Base-by-base conservation (phyloP, 2,888 invertebrate species). In the Pelosia muscerda region DNA sequence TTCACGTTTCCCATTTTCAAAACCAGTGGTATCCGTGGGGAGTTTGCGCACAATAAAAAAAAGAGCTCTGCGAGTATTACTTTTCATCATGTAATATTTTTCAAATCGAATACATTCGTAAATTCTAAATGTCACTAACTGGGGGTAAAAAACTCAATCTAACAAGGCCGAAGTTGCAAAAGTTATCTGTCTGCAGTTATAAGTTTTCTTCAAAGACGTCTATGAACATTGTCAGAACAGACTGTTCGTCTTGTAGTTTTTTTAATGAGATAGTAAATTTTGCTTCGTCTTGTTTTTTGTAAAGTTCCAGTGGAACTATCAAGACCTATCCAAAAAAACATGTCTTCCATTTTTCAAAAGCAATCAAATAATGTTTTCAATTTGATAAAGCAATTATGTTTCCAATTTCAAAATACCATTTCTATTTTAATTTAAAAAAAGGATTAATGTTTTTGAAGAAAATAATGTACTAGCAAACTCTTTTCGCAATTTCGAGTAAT, bases 121-220 rank as follows among this genome's bases (percentile, higher is more conserved):
- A 19, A 19, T 42, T 42, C 19, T 19, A 42, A 42, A 42, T 42
- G 42, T 42, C 8, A 19, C 42, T n/a, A n/a, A n/a, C 49, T 8
- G 8, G n/a, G 2, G 49, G 8, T 49, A n/a, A 49, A 49, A n/a
- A 49, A 49, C n/a, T 49, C n/a, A n/a, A n/a, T n/a, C n/a, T 49
- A 49, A 49, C 49, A 49, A n/a, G 49, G n/a, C 49, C 19, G n/a
- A 49, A 49, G n/a, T 49, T 49, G 42, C 19, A 42, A 42, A 42
- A 34, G 2, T 34, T 34, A 0, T 42, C 6, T 19, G 49, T 49
- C n/a, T 19, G 49, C n/a, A 8, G 9, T 49, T 49, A 49, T 49
- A 49, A 49, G 49, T 49, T 49, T 49, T n/a, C 49, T 42, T n/a
- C n/a, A n/a, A 49, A 19, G n/a, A n/a, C n/a, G 49, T 49, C 49